Evolutionary conservation across 2,113 vertebrate genomes (phyloP).

Genomic region (Neotoma lepida): DNA sequence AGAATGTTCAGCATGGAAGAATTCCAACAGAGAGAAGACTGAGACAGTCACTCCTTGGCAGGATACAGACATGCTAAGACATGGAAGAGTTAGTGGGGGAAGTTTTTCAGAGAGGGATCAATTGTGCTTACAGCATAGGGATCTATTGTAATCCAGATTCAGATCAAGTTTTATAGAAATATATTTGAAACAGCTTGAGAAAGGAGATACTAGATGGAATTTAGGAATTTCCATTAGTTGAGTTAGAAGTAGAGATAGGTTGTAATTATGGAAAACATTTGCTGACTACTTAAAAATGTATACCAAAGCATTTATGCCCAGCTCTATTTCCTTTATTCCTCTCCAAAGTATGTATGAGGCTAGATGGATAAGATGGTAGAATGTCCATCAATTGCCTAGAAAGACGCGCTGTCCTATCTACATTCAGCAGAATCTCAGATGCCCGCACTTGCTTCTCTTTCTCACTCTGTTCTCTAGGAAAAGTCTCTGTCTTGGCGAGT

Average conservation of each 20-base stretch:
- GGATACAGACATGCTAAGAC: not conserved
- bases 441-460: not conserved
- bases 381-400: not conserved
- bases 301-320: not conserved
- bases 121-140: not conserved
- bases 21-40: not conserved
- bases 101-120: not conserved
- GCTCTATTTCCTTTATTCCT: not conserved
- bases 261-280: conserved; percentile 27
- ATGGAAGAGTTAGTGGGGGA: not conserved
- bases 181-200: not conserved
- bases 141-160: not conserved
- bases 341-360: not conserved
- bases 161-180: not conserved
- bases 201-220: not conserved
- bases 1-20: not conserved
- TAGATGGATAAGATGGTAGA: not conserved
- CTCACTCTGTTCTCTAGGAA: not conserved
- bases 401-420: not conserved
- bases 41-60: conserved; percentile 5
- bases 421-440: not conserved
- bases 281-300: not conserved
- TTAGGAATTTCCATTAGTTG: conserved; percentile 30
- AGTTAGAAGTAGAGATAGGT: not conserved
- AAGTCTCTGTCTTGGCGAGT: not conserved